Conservation (phyloP, 1,140 invertebrate genomes). For the Tetramorium alpestre region DNA sequence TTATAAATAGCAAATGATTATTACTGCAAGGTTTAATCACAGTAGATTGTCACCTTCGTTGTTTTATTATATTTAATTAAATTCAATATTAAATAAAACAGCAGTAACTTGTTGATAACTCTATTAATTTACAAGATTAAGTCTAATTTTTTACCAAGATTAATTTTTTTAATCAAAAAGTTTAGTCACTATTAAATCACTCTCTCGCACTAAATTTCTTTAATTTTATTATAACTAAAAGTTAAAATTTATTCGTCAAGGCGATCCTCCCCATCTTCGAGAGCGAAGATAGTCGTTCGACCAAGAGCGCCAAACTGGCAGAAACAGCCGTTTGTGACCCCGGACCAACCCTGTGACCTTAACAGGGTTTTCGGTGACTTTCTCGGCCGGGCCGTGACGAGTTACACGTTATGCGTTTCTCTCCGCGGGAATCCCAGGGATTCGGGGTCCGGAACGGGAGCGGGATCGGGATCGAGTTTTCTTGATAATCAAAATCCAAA, state of each 20-base stretch:
- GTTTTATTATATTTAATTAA: background rate
- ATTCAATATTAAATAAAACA: background rate
- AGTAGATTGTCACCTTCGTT: background rate
- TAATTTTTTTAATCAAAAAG: background rate
- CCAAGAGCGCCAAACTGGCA: constrained; percentile 40
- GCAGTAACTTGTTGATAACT: background rate
- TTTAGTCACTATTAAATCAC: background rate
- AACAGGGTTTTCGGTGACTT: constrained; percentile 74
- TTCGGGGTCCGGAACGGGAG: constrained; percentile 62
- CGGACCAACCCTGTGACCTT: constrained; percentile 65
- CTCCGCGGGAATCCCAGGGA: constrained; percentile 54
- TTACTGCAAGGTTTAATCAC: background rate
- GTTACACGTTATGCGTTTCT: constrained; percentile 81
- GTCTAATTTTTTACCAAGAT: background rate
- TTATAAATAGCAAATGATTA: background rate
- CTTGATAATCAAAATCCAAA: constrained; percentile 72
- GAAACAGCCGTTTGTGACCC: constrained; percentile 80
- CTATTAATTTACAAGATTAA: background rate
- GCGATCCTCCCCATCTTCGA: background rate
- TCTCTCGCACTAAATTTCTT: background rate
- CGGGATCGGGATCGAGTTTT: constrained; percentile 74
- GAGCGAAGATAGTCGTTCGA: constrained; percentile 27
- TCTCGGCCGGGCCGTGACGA: constrained; percentile 76
- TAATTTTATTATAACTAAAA: background rate
- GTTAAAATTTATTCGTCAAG: background rate